Evolutionary conservation across 2,888 invertebrate genomes (phyloP).

Genomic region (Subacronicta megacephala): DNA sequence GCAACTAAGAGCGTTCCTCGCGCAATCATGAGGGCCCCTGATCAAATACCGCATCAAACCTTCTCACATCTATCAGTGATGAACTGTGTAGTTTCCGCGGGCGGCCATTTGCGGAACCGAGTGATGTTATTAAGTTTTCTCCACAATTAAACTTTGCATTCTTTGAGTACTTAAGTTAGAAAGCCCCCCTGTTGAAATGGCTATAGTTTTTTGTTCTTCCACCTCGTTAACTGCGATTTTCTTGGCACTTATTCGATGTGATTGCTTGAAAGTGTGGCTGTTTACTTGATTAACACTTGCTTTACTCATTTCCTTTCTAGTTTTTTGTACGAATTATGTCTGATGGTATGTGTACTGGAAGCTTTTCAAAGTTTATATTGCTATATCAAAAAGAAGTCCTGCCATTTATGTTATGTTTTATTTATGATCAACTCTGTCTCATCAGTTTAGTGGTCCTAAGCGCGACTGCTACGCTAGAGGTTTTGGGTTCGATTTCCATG

Average conservation of each 20-base stretch:
- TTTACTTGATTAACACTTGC: slow-evolving; percentile 44
- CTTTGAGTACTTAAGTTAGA: slow-evolving; percentile 63
- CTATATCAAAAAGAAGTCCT: too few species aligned
- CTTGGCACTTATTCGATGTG: slow-evolving; percentile 48
- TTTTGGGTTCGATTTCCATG: too few species aligned
- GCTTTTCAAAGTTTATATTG: background rate
- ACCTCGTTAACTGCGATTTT: slow-evolving; percentile 45
- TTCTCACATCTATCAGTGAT: slow-evolving; percentile 22
- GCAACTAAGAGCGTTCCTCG: too few species aligned
- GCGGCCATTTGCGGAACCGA: slow-evolving; percentile 66
- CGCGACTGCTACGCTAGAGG: too few species aligned
- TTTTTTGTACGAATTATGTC: slow-evolving; percentile 21
- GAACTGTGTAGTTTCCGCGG: slow-evolving; percentile 56
- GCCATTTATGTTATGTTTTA: too few species aligned
- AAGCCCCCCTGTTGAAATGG: slow-evolving; percentile 56
- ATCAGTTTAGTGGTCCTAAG: too few species aligned
- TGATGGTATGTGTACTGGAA: background rate
- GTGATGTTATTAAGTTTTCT: slow-evolving; percentile 78
- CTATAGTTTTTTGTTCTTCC: slow-evolving; percentile 40
- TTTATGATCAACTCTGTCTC: too few species aligned
- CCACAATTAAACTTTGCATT: slow-evolving; percentile 76
- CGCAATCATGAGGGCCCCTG: too few species aligned
- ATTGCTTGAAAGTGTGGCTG: slow-evolving; percentile 37
- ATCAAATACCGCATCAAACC: slow-evolving; percentile 47
- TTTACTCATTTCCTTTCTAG: slow-evolving; percentile 27